These are phyloP conservation scores for Diachasma alloeum DNA, from an alignment of 1,140 invertebrate genomes.

Conservation along the genomic window DNA sequence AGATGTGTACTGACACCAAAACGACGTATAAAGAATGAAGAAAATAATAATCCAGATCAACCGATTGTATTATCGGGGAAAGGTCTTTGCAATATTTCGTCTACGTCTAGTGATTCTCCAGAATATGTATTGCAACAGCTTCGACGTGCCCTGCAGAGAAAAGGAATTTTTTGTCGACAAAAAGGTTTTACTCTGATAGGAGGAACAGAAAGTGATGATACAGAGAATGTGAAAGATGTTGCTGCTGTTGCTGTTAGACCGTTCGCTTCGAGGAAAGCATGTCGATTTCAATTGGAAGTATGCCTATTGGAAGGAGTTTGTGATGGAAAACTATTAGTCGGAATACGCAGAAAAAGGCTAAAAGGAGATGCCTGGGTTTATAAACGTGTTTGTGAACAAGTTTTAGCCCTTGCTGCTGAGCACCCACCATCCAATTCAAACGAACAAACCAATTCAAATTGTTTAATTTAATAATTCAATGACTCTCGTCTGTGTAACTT, in stretches of 20 bases:
- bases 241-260: slow-evolving; percentile 35
- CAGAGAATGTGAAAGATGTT: slow-evolving; percentile 35
- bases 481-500: too few relatives aligned
- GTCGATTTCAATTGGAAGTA: slow-evolving; percentile 83
- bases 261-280: slow-evolving; percentile 61
- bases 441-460: slow-evolving; percentile 48
- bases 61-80: slow-evolving; percentile 64
- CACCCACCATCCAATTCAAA: slow-evolving; percentile 42
- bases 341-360: slow-evolving; percentile 79
- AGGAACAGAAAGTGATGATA: slow-evolving; percentile 59
- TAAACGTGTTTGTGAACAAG: slow-evolving; percentile 85
- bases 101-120: slow-evolving; percentile 72
- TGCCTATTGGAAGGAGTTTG: slow-evolving; percentile 67
- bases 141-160: slow-evolving; percentile 70
- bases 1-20: slow-evolving; percentile 77
- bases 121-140: slow-evolving; percentile 73
- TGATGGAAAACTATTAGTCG: slow-evolving; percentile 65
- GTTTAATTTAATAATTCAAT: slow-evolving; percentile 44
- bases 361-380: slow-evolving; percentile 88
- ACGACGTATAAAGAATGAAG: slow-evolving; percentile 55
- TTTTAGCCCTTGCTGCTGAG: slow-evolving; percentile 71
- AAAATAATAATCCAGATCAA: slow-evolving; percentile 40
- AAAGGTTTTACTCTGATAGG: slow-evolving; percentile 77
- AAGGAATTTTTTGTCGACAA: slow-evolving; percentile 75
- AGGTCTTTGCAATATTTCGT: slow-evolving; percentile 78